A percentile compares a stretch with the other conserved stretches of the same genome.
Evolutionary conservation across 1,140 invertebrate genomes (phyloP).

Genomic region (Aphelinus certus): DNA sequence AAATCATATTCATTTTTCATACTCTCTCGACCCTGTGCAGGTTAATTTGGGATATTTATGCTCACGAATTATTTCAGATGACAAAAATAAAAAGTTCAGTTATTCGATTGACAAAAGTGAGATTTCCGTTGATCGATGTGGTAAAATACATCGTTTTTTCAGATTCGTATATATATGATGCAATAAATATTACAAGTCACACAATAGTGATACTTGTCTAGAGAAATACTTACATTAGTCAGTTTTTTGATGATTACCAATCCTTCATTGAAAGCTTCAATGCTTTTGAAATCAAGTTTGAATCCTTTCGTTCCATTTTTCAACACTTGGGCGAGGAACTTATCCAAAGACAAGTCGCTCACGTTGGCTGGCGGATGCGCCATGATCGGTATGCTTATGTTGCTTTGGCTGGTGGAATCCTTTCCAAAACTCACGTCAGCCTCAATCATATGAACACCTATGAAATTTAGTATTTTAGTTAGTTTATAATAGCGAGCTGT

Average conservation of each 20-base stretch:
- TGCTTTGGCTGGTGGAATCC: constrained; percentile 45
- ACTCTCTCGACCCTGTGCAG: no score
- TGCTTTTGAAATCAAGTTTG: constrained; percentile 89
- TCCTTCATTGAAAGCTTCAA: constrained; percentile 70
- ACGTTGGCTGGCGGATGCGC: constrained; percentile 79
- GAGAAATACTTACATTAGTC: constrained; percentile 1
- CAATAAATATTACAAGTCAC: no score
- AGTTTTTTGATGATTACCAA: constrained; percentile 53
- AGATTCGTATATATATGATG: no score
- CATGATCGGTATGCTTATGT: constrained; percentile 78
- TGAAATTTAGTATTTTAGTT: not conserved
- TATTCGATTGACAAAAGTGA: no score
- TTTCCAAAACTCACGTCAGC: constrained; percentile 83
- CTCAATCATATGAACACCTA: constrained; percentile 83
- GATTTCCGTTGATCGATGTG: no score
- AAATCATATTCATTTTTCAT: no score
- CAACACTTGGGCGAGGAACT: constrained; percentile 74
- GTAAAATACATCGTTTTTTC: no score
- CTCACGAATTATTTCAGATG: no score
- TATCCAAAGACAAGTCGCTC: constrained; percentile 80
- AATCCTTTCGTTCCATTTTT: constrained; percentile 75
- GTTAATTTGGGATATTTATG: no score
- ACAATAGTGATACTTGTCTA: no score
- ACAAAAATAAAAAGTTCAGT: no score
- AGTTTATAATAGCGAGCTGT: not conserved